Evolutionary conservation across 2,888 invertebrate species (phyloP).

Genomic region (Eueremaeus valkanovi): DNA sequence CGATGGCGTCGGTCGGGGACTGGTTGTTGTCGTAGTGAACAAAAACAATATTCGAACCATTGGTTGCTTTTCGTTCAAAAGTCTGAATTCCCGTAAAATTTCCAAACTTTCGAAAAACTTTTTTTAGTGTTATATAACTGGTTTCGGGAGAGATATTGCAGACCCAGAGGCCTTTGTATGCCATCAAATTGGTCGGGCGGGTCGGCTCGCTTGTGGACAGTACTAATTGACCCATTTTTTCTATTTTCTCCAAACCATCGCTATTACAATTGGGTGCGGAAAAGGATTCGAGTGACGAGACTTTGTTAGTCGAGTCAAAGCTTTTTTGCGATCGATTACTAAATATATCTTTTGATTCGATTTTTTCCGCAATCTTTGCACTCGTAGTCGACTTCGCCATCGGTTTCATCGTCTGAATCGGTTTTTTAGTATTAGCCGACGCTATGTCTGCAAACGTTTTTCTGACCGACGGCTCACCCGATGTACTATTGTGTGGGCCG

Average conservation of each 20-base stretch:
- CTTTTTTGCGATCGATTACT: neutral
- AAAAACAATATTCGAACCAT: slow-evolving; percentile 40
- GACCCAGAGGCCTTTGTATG: slow-evolving; percentile 41
- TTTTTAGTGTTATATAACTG: slow-evolving; percentile 29
- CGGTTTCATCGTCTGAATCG: neutral
- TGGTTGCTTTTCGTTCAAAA: slow-evolving; percentile 39
- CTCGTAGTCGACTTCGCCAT: neutral
- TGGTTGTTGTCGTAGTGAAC: slow-evolving; percentile 41
- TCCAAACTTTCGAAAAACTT: slow-evolving; percentile 39
- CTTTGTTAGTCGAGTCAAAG: neutral
- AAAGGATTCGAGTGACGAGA: slow-evolving; percentile 19
- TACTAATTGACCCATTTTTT: slow-evolving; percentile 3
- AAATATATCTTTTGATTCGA: neutral
- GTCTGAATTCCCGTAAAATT: slow-evolving; percentile 42
- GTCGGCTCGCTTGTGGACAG: neutral
- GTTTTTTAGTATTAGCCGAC: slow-evolving; percentile 31
- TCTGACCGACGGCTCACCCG: neutral
- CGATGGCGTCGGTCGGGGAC: slow-evolving; percentile 38
- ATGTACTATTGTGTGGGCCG: neutral
- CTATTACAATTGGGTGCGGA: neutral
- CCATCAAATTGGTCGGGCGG: slow-evolving; percentile 38
- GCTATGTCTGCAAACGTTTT: slow-evolving; percentile 27
- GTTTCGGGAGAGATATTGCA: slow-evolving; percentile 40
- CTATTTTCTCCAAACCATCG: neutral
- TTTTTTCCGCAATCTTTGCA: slow-evolving; percentile 3